Evolutionary conservation across 2,888 invertebrate species (phyloP).

Genomic region (Smittia aterrima): DNA sequence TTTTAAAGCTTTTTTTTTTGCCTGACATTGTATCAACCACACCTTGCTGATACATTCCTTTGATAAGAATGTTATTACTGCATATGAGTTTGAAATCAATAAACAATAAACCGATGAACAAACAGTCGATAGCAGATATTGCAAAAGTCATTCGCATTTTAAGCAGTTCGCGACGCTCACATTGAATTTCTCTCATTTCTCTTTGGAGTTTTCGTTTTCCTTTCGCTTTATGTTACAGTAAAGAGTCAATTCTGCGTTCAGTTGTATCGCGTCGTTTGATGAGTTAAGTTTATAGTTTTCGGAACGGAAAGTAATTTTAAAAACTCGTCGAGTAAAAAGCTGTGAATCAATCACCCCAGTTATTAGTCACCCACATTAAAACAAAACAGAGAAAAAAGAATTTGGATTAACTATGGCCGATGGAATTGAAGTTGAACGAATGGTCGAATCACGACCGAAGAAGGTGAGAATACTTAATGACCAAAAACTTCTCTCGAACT

Average conservation of each 20-base stretch:
- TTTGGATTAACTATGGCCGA: conserved; percentile 37
- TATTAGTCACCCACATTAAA: neutral
- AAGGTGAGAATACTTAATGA: conserved; percentile 22
- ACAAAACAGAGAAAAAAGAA: neutral
- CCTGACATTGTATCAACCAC: too few species aligned
- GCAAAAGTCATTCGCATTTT: too few species aligned
- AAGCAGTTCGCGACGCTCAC: neutral
- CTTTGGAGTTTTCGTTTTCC: conserved; percentile 16
- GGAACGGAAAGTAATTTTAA: neutral
- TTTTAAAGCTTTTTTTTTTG: too few species aligned
- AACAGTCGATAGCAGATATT: too few species aligned
- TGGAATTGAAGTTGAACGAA: conserved; percentile 37
- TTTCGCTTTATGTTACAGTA: conserved; percentile 5
- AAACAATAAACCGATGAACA: too few species aligned
- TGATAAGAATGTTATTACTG: too few species aligned
- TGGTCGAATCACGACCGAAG: conserved; percentile 39
- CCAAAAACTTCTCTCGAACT: neutral
- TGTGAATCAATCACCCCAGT: conserved; percentile 8
- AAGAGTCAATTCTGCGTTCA: conserved; percentile 9
- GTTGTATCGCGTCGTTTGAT: conserved; percentile 25
- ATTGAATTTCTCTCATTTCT: conserved; percentile 23
- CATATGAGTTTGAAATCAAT: too few species aligned
- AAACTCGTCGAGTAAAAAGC: neutral
- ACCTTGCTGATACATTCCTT: too few species aligned
- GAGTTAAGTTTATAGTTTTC: neutral